Conservation (phyloP, 2,888 invertebrate genomes). For the Andrena bucephala region DNA sequence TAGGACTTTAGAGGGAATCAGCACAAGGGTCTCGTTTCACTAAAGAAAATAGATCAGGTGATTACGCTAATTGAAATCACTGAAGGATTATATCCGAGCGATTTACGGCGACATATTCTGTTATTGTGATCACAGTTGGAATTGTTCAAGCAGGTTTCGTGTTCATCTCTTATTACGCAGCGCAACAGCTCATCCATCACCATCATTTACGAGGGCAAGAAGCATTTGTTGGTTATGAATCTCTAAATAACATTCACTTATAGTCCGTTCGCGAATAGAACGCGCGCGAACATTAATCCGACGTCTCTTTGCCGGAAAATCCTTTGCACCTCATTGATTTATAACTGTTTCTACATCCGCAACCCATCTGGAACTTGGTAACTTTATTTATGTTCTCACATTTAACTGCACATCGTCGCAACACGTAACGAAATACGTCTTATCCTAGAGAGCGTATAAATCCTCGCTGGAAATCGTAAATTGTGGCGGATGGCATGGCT, state of each 20-base stretch:
- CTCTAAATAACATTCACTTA: slow-evolving; percentile 18
- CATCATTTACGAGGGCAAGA: slow-evolving; percentile 49
- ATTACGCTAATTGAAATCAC: slow-evolving; percentile 38
- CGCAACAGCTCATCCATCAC: slow-evolving; percentile 57
- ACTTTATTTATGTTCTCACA: slow-evolving; percentile 35
- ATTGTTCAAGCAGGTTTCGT: slow-evolving; percentile 27
- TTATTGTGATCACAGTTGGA: slow-evolving; percentile 45
- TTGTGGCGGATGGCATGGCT: no score
- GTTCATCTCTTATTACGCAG: slow-evolving; percentile 50
- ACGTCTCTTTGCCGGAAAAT: slow-evolving; percentile 40
- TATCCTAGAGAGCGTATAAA: slow-evolving; percentile 11
- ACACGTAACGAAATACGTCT: background rate
- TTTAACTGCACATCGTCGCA: background rate
- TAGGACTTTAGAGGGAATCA: background rate
- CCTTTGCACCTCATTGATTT: slow-evolving; percentile 46
- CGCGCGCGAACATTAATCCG: slow-evolving; percentile 22
- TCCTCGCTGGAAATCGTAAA: slow-evolving; percentile 2
- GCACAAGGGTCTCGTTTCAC: background rate
- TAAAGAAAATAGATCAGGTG: background rate
- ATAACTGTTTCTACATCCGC: slow-evolving; percentile 36
- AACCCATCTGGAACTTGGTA: slow-evolving; percentile 14
- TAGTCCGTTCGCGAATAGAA: slow-evolving; percentile 20
- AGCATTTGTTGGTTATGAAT: slow-evolving; percentile 43
- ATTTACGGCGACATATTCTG: slow-evolving; percentile 58
- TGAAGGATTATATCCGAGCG: slow-evolving; percentile 19